Evolutionary conservation across 2,888 invertebrate species (phyloP).

Genomic region (Clitarchus hookeri): DNA sequence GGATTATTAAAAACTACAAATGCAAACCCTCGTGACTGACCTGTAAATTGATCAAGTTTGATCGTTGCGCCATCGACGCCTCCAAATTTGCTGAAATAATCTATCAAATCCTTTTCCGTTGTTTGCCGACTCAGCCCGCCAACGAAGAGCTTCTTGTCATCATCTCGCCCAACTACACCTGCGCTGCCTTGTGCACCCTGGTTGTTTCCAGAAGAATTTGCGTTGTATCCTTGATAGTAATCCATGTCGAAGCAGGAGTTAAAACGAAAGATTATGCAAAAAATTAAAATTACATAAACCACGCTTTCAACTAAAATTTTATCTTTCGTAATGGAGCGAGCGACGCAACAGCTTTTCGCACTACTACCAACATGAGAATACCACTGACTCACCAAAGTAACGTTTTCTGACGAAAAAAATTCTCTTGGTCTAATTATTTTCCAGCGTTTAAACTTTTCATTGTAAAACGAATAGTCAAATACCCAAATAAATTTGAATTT

Average conservation of each 20-base stretch:
- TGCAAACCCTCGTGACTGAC: constrained; percentile 67
- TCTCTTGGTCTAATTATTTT: neutral
- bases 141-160: constrained; percentile 66
- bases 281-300: constrained; percentile 14
- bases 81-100: constrained; percentile 67
- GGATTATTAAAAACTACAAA: constrained; percentile 66
- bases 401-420: neutral
- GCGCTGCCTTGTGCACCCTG: constrained; percentile 45
- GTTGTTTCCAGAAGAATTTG: constrained; percentile 37
- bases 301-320: constrained; percentile 6
- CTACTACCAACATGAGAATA: neutral
- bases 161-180: constrained; percentile 54
- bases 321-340: neutral
- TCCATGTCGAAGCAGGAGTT: constrained; percentile 32
- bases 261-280: constrained; percentile 7
- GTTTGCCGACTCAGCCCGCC: constrained; percentile 68
- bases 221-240: constrained; percentile 38
- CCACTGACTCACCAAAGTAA: neutral
- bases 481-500: neutral
- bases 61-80: constrained; percentile 65
- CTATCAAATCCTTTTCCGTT: constrained; percentile 62
- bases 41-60: constrained; percentile 67
- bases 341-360: neutral
- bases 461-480: neutral
- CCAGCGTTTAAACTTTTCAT: neutral